phyloP scores from a whole-genome alignment of 64 coral and sea anemone genomes.

The Anthopleura sola region DNA sequence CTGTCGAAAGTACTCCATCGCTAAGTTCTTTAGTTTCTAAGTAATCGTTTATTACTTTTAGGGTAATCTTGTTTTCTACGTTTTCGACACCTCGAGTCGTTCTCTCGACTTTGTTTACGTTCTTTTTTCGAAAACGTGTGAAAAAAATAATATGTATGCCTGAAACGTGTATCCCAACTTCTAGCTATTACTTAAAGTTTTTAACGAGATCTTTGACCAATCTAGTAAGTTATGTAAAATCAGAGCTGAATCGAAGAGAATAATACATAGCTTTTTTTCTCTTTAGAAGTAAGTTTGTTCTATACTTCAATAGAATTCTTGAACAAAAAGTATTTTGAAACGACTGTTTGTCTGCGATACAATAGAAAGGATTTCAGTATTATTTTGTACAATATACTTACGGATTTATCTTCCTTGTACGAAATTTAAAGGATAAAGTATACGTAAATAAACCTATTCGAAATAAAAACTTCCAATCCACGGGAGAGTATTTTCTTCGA shows the following conservation, averaged over 20 bases:
- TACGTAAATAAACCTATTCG: background rate
- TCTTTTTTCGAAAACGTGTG: background rate
- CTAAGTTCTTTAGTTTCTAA: background rate
- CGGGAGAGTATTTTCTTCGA: background rate
- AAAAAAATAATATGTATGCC: background rate
- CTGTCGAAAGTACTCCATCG: background rate
- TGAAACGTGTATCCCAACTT: background rate
- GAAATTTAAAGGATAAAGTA: background rate
- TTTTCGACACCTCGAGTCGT: background rate
- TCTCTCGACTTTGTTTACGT: background rate
- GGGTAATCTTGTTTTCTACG: background rate
- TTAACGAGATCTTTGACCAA: no score
- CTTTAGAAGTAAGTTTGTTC: no score
- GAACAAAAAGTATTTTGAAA: no score
- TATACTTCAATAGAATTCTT: no score
- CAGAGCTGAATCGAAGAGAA: background rate
- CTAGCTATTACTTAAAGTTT: background rate
- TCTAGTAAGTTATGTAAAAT: background rate
- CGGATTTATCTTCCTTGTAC: background rate
- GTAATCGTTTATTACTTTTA: background rate
- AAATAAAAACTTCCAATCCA: background rate
- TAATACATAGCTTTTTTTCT: background rate
- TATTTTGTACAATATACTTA: no score
- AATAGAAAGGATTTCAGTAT: background rate
- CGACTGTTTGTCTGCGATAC: no score